Conservation (phyloP, 2,888 invertebrate species). For the Oxyscelio sp. region DNA sequence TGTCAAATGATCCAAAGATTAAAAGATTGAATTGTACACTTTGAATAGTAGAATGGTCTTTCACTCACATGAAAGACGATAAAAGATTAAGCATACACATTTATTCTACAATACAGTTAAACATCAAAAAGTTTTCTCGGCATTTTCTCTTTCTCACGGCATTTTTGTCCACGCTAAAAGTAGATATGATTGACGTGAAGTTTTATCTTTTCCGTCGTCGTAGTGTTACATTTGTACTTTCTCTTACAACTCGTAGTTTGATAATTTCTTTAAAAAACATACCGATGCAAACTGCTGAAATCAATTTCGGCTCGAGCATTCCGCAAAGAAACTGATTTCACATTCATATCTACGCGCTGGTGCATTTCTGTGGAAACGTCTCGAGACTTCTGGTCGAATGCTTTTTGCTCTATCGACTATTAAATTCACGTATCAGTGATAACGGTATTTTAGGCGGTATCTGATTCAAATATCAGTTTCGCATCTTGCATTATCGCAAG, state of each 20-base stretch:
- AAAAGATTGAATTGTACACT: conserved; percentile 31
- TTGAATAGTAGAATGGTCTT: conserved; percentile 23
- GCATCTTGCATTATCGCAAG: conserved; percentile 66
- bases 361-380: conserved; percentile 40
- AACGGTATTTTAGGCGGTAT: conserved; percentile 50
- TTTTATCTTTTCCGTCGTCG: background rate
- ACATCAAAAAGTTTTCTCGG: conserved; percentile 19
- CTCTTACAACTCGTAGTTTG: background rate
- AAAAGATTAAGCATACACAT: conserved; percentile 29
- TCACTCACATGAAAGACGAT: conserved; percentile 34
- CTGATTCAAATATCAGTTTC: conserved; percentile 66
- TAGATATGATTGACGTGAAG: conserved; percentile 10
- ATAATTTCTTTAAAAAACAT: background rate
- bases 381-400: conserved; percentile 37
- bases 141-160: conserved; percentile 6
- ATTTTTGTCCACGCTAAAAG: background rate
- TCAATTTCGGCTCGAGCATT: conserved; percentile 12
- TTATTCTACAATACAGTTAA: conserved; percentile 15
- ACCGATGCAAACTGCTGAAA: too few relatives aligned
- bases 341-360: conserved; percentile 38
- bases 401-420: conserved; percentile 51
- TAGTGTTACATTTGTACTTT: too few relatives aligned
- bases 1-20: too few relatives aligned
- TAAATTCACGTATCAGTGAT: conserved; percentile 53
- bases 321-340: conserved; percentile 13